Evolutionary conservation across 2,888 invertebrate species (phyloP).

Genomic region (Perithous albicinctus): DNA sequence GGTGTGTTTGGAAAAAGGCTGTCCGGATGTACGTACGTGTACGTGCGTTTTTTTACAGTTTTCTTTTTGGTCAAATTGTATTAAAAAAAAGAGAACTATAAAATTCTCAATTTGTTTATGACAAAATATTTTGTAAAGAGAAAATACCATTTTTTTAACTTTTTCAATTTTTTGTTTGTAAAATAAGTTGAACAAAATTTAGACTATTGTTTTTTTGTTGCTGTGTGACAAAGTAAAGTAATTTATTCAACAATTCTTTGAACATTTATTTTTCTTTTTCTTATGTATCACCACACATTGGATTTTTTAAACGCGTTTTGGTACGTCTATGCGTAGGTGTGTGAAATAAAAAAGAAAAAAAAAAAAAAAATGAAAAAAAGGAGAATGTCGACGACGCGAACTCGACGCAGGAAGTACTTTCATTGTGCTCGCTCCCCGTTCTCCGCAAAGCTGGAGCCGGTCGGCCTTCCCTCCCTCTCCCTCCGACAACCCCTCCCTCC

Average conservation of each 20-base stretch:
- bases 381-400: constrained; percentile 63
- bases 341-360: constrained; percentile 6
- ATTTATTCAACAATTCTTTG: background rate
- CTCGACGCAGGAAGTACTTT: constrained; percentile 69
- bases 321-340: background rate
- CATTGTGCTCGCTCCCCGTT: constrained; percentile 65
- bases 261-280: background rate
- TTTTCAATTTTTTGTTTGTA: no score
- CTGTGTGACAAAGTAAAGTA: no score
- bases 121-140: no score
- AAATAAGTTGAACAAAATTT: no score
- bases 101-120: no score
- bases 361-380: constrained; percentile 18
- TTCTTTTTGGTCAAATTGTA: no score
- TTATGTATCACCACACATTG: background rate
- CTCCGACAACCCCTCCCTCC: constrained; percentile 54
- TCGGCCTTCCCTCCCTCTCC: constrained; percentile 54
- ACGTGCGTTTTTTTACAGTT: no score
- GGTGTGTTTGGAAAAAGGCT: no score
- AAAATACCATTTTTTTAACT: no score
- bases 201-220: no score
- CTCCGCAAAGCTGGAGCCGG: constrained; percentile 58
- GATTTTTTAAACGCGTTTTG: background rate
- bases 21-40: no score
- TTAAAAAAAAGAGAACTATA: no score